Evolutionary conservation across 2,113 vertebrate genomes (phyloP), one percentile per base, ranked within the genome.

Genomic region (Malurus cyaneus): DNA sequence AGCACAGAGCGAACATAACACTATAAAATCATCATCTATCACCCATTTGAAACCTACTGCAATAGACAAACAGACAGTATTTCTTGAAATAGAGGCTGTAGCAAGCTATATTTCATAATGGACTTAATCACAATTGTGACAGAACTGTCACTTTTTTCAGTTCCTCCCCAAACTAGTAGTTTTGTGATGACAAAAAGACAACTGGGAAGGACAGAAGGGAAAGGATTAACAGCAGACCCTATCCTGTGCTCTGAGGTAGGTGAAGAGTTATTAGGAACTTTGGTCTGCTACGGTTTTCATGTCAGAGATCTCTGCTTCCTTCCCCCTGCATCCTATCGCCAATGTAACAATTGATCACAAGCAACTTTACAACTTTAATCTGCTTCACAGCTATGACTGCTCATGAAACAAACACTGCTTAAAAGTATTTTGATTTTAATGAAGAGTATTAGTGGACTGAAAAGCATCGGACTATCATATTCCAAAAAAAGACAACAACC

Each of bases 401-500:
- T 32, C 18, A 31, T 26, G 15, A 44, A 60, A 41, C 36, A 69
- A 79, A 64, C 5, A 62, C 3, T n/a, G 11, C 2, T 47, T 71
- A 24, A 8, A 88, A 70, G 9, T 57, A 57, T 61, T 80, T 46
- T 28, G 10, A 67, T 53, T 83, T 61, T 83, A 91, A 69, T 6
- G 8, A 56, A 41, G 31, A 79, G 11, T 36, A 71, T 4, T 2
- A 74, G 11, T 8, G 50, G 16, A 62, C 14, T 39, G n/a, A 80
- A 52, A 70, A 42, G 16, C 31, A 42, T 0, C 28, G 15, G 8
- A 4, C 47, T 62, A 53, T 11, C 8, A 28, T 13, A 80, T 7
- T 42, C 5, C 19, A 14, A 1, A 1, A 72, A 70, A 54, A 46
- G 4, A 42, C 0, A 3, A 42, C 6, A 42, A 49, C 5, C 10